Percentiles rank a stretch among this genome's conserved stretches.
phyloP scores from a whole-genome alignment of 1,140 invertebrate species.

The Goniozus legneri region DNA sequence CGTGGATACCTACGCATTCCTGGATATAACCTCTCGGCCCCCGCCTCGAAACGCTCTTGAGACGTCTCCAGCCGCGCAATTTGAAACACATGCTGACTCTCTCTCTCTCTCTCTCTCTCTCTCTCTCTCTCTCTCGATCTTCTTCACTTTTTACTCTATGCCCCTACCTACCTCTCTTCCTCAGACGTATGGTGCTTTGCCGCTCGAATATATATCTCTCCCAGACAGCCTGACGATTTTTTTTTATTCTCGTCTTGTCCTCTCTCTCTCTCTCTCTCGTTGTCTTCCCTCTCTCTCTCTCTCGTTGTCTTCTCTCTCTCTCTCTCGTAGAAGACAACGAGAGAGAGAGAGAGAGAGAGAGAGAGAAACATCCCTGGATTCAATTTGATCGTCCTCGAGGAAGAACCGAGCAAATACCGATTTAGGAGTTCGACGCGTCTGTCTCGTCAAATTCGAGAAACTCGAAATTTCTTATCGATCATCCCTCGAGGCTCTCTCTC shows the following conservation, averaged over 20 bases:
- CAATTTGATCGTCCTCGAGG: slow-evolving; percentile 24
- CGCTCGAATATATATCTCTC: too few relatives aligned
- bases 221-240: not conserved
- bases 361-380: slow-evolving; percentile 5
- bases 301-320: slow-evolving; percentile 12
- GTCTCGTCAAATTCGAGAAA: too few relatives aligned
- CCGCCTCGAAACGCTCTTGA: slow-evolving; percentile 6
- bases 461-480: too few relatives aligned
- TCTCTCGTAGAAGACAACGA: slow-evolving; percentile 18
- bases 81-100: not conserved
- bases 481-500: too few relatives aligned
- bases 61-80: not conserved
- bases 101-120: slow-evolving; percentile 2
- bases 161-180: not conserved
- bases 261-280: not conserved
- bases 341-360: slow-evolving; percentile 14
- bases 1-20: slow-evolving; percentile 38
- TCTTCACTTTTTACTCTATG: too few relatives aligned
- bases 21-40: slow-evolving; percentile 4
- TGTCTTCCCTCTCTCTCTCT: slow-evolving; percentile 13
- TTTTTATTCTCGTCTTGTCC: not conserved
- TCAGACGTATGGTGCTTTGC: not conserved
- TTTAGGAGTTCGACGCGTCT: too few relatives aligned
- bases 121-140: slow-evolving; percentile 1
- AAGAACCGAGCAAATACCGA: slow-evolving; percentile 23